A percentile compares a stretch with the other conserved stretches of the same genome.
Conservation (phyloP, 2,888 invertebrate species). For the Pammene fasciana region DNA sequence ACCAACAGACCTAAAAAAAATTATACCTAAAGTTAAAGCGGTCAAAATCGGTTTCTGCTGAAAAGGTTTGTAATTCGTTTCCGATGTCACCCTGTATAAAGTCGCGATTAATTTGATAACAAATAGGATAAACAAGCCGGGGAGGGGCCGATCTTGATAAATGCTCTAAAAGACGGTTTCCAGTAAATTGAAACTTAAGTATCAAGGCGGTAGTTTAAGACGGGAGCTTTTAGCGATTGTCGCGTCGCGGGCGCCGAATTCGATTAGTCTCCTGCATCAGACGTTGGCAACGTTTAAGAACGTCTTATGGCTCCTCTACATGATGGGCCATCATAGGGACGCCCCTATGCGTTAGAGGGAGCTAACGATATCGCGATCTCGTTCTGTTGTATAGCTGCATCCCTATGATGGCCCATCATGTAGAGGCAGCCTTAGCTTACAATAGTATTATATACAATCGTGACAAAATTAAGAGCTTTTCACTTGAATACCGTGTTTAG, state of each 20-base stretch:
- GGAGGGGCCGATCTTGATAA: constrained; percentile 25
- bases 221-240: constrained; percentile 33
- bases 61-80: not conserved
- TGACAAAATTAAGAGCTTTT: no score
- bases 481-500: no score
- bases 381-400: no score
- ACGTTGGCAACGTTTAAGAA: constrained; percentile 16
- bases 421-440: no score
- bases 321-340: no score
- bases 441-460: no score
- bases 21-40: not conserved
- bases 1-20: no score
- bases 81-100: constrained; percentile 3
- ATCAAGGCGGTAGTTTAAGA: constrained; percentile 24
- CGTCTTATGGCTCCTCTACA: no score
- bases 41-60: not conserved
- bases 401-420: no score
- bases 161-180: constrained; percentile 23
- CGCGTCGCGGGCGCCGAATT: constrained; percentile 26
- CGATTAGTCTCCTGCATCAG: constrained; percentile 26
- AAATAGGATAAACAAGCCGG: constrained; percentile 28
- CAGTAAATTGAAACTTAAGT: constrained; percentile 33
- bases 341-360: no score
- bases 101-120: constrained; percentile 23
- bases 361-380: no score